These are phyloP conservation scores for Heliconius hewitsoni DNA, from an alignment of 1,140 invertebrate species.

Conservation along the genomic window DNA sequence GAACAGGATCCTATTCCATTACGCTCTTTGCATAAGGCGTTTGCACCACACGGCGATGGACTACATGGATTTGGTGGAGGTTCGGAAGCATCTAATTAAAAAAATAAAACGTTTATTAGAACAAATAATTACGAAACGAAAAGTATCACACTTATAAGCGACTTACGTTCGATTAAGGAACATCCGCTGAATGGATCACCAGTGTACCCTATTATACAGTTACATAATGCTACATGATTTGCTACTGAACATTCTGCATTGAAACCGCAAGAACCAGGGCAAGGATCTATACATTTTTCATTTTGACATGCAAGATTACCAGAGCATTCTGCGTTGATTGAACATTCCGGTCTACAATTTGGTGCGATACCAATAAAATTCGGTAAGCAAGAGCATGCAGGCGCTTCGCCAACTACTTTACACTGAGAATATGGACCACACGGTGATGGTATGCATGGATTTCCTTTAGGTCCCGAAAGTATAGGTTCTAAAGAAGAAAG, in stretches of 20 bases:
- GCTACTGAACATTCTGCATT: conserved; percentile 86
- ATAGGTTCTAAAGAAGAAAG: conserved; percentile 78
- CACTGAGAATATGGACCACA: conserved; percentile 92
- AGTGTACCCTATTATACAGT: conserved; percentile 86
- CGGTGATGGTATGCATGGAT: conserved; percentile 89
- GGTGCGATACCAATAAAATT: conserved; percentile 84
- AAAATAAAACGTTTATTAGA: conserved; percentile 22
- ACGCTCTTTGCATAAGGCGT: conserved; percentile 90
- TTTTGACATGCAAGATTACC: conserved; percentile 88
- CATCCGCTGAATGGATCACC: conserved; percentile 90
- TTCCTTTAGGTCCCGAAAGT: conserved; percentile 77
- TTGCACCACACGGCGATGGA: conserved; percentile 92
- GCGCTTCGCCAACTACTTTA: conserved; percentile 85
- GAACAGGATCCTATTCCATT: conserved; percentile 91
- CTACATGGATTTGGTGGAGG: conserved; percentile 85
- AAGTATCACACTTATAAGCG: conserved; percentile 22
- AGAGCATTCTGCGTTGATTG: conserved; percentile 88
- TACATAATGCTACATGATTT: conserved; percentile 89
- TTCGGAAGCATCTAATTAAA: conserved; percentile 58
- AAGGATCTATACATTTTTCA: conserved; percentile 90
- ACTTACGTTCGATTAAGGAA: conserved; percentile 74
- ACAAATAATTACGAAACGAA: neutral
- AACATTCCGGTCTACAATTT: conserved; percentile 88
- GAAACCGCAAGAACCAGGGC: conserved; percentile 89
- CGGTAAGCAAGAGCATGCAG: conserved; percentile 88